phyloP scores from a whole-genome alignment of 2,888 invertebrate species.

The Scrobipalpa atriplicella region DNA sequence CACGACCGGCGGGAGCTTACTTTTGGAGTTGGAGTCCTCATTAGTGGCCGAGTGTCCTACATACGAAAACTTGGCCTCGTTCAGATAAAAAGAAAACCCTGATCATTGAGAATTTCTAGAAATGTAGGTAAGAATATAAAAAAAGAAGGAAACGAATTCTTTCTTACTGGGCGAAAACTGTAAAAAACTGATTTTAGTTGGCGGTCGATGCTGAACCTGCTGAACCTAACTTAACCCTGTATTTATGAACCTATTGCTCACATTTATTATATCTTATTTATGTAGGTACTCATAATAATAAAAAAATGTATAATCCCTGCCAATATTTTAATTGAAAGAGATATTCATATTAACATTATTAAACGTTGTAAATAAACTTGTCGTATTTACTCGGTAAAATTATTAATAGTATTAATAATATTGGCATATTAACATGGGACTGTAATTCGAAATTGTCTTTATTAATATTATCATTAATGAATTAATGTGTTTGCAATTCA shows the following conservation, averaged over 20 bases:
- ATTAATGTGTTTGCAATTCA: not conserved
- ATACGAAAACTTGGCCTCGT: slow-evolving; percentile 2
- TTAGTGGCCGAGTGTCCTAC: slow-evolving; percentile 23
- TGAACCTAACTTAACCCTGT: too few relatives aligned
- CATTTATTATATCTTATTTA: too few relatives aligned
- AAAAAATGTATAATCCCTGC: too few relatives aligned
- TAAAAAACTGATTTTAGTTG: too few relatives aligned
- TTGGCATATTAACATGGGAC: not conserved
- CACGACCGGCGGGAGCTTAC: slow-evolving; percentile 34
- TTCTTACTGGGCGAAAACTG: too few relatives aligned
- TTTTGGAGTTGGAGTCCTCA: slow-evolving; percentile 30
- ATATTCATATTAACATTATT: not conserved
- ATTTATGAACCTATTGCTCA: too few relatives aligned
- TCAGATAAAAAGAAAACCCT: not conserved
- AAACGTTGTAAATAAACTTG: slow-evolving; percentile 5
- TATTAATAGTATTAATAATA: slow-evolving; percentile 2
- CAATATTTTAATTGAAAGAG: too few relatives aligned
- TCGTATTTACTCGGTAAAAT: not conserved
- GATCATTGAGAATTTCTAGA: not conserved
- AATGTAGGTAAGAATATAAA: too few relatives aligned
- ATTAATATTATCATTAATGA: not conserved
- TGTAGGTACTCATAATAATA: too few relatives aligned
- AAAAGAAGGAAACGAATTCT: too few relatives aligned
- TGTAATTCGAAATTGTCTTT: not conserved
- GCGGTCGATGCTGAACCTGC: too few relatives aligned